Conservation (phyloP, 2,888 invertebrate genomes). For the Agrenia bidenticulata region DNA sequence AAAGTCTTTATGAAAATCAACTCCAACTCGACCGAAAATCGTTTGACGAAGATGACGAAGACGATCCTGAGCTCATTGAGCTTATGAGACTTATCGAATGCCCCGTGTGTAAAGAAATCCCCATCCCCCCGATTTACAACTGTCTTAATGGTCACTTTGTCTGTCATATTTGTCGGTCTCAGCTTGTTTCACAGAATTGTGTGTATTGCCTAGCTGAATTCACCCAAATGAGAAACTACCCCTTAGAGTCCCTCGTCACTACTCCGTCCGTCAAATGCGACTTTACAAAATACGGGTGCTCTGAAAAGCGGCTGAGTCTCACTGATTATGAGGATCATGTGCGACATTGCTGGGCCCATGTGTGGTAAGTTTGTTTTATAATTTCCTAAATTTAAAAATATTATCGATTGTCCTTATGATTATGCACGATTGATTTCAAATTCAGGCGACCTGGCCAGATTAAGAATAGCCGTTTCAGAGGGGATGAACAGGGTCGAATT, state of each 20-base stretch:
- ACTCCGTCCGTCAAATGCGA: conserved; percentile 29
- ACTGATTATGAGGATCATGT: conserved; percentile 38
- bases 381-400: no score
- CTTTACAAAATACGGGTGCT: conserved; percentile 30
- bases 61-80: conserved; percentile 23
- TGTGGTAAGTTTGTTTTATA: no score
- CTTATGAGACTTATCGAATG: conserved; percentile 35
- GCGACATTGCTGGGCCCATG: conserved; percentile 24
- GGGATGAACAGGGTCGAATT: background rate
- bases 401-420: background rate
- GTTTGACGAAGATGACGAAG: conserved; percentile 3
- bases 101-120: conserved; percentile 37
- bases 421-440: background rate
- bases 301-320: conserved; percentile 23
- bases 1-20: no score
- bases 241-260: conserved; percentile 32
- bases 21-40: no score
- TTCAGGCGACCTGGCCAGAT: conserved; percentile 15
- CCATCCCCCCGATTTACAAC: conserved; percentile 38
- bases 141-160: conserved; percentile 41
- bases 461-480: background rate
- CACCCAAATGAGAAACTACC: conserved; percentile 42
- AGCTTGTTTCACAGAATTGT: conserved; percentile 25
- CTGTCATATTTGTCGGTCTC: conserved; percentile 29
- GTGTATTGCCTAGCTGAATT: conserved; percentile 33